Base-by-base conservation (phyloP, 2,888 invertebrate genomes). In the Sicus ferrugineus region DNA sequence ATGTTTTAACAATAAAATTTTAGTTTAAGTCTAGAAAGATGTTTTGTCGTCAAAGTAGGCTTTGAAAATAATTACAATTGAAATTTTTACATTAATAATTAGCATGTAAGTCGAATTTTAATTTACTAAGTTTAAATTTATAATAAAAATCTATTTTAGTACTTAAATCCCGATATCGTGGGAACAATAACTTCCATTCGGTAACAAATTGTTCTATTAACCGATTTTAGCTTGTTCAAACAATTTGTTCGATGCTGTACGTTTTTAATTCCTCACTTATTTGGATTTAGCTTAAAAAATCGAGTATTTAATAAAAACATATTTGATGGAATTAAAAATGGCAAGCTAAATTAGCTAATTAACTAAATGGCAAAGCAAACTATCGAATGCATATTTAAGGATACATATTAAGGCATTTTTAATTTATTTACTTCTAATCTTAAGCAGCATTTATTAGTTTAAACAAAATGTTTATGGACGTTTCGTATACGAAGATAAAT, bases 391-490 rank as follows among this genome's bases (percentile, higher is more conserved):
- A 50, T 65, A 65, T 23, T 28, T 19, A 58, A 30, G 46, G 11
- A 19, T 28, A 38, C 46, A 56, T 54, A 23, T 30, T 66, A 66
- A 58, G 56, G 16, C 7, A 28, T 28, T 38, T 46, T 28, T 56
- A 42, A 66, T 66, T 66, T 66, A 66, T 66, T 58, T 54, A 66
- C 38, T 46, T 19, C 21, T 81, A 80, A 76, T 75, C 63, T 72
- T 84, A 84, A 83, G 83, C 78, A 77, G 84, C 84, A 85, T 84
- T 84, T 85, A 84, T 77, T 84, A 85, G 84, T 79, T 50, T 77
- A 77, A 56, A 26, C 19, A 30, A 46, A 26, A 21, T 52, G n/a
- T 59, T 62, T 50, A 50, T 42, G 23, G 26, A 46, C 38, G 64
- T 50, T 58, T 67, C 54, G 69, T 67, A 65, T 68, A 69, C 62